Percentiles rank a stretch among this genome's conserved stretches.
phyloP scores from a whole-genome alignment of 2,113 vertebrate genomes.

The Calyptommatus sinebrachiatus region DNA sequence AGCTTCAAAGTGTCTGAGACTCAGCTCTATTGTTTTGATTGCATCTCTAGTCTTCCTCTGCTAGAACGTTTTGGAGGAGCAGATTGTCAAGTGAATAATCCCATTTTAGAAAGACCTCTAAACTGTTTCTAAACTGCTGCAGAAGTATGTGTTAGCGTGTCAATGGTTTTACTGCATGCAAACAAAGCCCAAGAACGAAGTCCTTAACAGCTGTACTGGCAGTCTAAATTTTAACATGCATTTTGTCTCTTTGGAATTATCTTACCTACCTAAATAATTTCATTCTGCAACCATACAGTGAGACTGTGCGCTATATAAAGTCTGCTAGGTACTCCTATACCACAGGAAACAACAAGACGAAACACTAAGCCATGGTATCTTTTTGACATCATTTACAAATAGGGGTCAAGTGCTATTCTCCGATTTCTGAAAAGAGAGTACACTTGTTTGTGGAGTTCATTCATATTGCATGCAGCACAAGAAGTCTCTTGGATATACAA shows the following conservation, averaged over 20 bases:
- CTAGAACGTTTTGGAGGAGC: too few species aligned
- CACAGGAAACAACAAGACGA: not conserved
- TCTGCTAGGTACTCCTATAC: not conserved
- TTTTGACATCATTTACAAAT: constrained; percentile 11
- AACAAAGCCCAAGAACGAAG: too few species aligned
- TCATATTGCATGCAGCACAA: constrained; percentile 18
- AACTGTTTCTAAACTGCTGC: too few species aligned
- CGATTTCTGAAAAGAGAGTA: not conserved
- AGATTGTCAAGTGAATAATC: too few species aligned
- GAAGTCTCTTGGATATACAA: not conserved
- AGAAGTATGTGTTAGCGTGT: too few species aligned
- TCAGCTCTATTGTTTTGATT: too few species aligned
- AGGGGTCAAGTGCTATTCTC: constrained; percentile 10
- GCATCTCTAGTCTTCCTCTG: too few species aligned
- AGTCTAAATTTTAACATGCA: not conserved
- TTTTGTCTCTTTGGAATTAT: not conserved
- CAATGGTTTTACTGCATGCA: too few species aligned
- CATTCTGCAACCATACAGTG: not conserved
- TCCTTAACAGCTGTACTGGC: not conserved
- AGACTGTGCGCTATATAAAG: not conserved
- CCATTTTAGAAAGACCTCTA: too few species aligned
- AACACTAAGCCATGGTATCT: not conserved
- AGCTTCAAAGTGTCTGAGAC: too few species aligned
- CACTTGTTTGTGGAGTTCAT: constrained; percentile 12
- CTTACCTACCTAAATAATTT: not conserved